Evolutionary conservation across 2,113 vertebrate genomes (phyloP).

Genomic region (Pomatorhinus ruficollis): DNA sequence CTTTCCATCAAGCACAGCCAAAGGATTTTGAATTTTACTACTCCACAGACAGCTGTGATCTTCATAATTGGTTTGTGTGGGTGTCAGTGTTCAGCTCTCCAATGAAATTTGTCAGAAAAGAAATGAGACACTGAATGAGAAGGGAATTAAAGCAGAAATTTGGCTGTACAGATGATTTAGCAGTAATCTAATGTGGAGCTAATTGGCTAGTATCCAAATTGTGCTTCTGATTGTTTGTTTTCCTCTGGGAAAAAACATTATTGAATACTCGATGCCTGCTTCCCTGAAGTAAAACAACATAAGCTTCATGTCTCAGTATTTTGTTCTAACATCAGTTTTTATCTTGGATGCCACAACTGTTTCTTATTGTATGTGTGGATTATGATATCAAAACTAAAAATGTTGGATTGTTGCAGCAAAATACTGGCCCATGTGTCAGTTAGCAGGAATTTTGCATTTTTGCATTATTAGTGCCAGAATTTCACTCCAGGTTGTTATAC

Average conservation of each 20-base stretch:
- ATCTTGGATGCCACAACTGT: background rate
- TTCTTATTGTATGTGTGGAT: background rate
- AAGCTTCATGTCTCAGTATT: background rate
- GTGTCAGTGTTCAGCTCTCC: background rate
- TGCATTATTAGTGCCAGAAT: background rate
- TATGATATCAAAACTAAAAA: background rate
- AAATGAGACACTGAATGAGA: slow-evolving; percentile 16
- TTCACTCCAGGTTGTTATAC: background rate
- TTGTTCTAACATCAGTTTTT: background rate
- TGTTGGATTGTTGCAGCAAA: background rate
- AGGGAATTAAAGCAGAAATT: slow-evolving; percentile 42
- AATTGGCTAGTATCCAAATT: slow-evolving; percentile 45
- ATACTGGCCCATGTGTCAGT: background rate
- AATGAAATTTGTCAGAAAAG: slow-evolving; percentile 22
- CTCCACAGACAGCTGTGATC: background rate
- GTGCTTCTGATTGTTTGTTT: slow-evolving; percentile 34
- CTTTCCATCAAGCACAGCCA: background rate
- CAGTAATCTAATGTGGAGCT: slow-evolving; percentile 45
- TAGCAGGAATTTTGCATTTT: background rate
- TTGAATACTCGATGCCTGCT: background rate
- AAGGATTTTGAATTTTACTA: background rate
- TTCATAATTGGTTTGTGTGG: slow-evolving; percentile 4
- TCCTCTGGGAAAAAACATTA: background rate
- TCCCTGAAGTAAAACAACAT: background rate
- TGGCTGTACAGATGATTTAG: slow-evolving; percentile 35